phyloP scores from a whole-genome alignment of 35 echinoderm and acorn worm genomes.

The Ophioderma brevispina region DNA sequence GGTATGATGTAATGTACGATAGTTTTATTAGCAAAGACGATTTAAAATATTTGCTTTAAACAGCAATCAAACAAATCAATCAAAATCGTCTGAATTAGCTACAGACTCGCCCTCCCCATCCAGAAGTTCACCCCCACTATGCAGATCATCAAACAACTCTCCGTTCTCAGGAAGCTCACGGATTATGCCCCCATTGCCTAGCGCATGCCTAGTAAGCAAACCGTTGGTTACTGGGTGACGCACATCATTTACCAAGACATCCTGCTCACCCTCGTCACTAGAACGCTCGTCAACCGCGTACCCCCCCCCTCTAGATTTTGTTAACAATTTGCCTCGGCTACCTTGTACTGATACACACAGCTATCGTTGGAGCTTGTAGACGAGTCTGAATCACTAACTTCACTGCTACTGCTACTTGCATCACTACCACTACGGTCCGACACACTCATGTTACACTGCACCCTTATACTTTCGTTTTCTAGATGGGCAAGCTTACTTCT shows the following conservation, averaged over 20 bases:
- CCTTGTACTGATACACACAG: conserved; percentile 87
- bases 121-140: conserved; percentile 43
- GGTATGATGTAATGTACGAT: too few species aligned
- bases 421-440: neutral
- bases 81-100: conserved; percentile 92
- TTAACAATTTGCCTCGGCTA: conserved; percentile 67
- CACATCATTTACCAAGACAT: neutral
- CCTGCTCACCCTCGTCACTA: conserved; percentile 50
- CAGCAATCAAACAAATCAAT: conserved; percentile 30
- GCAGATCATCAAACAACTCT: conserved; percentile 84
- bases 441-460: conserved; percentile 31
- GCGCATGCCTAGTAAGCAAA: conserved; percentile 83
- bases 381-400: conserved; percentile 21
- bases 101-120: conserved; percentile 21
- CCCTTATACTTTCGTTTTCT: conserved; percentile 47
- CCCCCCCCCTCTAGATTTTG: conserved; percentile 21
- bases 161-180: conserved; percentile 21
- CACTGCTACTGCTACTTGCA: conserved; percentile 23
- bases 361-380: conserved; percentile 70
- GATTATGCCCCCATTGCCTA: conserved; percentile 58
- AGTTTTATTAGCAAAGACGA: too few species aligned
- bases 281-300: conserved; percentile 17
- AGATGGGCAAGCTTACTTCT: conserved; percentile 30
- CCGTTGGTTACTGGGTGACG: conserved; percentile 18
- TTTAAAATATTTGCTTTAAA: too few species aligned